A percentile compares a stretch with the other conserved stretches of the same genome.
Conservation (phyloP, 2,797 vertebrate species). For the Liparis tanakae region DNA sequence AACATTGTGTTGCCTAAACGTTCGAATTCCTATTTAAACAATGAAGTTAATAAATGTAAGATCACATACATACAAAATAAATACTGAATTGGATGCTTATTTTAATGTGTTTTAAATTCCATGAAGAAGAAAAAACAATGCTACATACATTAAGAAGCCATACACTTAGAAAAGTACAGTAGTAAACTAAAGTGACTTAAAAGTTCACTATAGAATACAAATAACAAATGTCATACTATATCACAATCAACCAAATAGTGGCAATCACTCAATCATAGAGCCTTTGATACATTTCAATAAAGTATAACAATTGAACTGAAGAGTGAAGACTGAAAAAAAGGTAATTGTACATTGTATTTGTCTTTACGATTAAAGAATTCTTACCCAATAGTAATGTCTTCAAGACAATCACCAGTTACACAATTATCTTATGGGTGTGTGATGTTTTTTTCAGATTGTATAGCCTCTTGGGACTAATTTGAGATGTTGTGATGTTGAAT, state of each 20-base stretch:
- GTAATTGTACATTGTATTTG: not conserved
- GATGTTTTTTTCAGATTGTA: not conserved
- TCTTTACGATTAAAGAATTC: not conserved
- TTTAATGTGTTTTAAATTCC: not conserved
- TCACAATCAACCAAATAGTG: not conserved
- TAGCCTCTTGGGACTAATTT: not conserved
- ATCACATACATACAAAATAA: not conserved
- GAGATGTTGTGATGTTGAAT: not conserved
- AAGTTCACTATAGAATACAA: not conserved
- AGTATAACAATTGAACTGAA: not conserved
- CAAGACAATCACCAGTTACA: not conserved
- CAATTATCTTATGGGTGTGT: not conserved
- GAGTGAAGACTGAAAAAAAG: not conserved
- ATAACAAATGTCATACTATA: not conserved
- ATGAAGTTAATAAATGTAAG: not conserved
- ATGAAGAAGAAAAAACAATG: not conserved
- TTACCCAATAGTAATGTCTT: not conserved
- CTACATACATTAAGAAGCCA: not conserved
- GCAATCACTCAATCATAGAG: not conserved
- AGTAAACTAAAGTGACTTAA: not conserved
- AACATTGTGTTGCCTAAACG: not conserved
- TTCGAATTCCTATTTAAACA: not conserved
- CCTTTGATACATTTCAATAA: not conserved
- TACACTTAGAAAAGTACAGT: not conserved
- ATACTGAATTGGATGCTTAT: conserved; percentile 3